Conservation (phyloP, 2,888 invertebrate genomes). For the Rapana venosa region DNA sequence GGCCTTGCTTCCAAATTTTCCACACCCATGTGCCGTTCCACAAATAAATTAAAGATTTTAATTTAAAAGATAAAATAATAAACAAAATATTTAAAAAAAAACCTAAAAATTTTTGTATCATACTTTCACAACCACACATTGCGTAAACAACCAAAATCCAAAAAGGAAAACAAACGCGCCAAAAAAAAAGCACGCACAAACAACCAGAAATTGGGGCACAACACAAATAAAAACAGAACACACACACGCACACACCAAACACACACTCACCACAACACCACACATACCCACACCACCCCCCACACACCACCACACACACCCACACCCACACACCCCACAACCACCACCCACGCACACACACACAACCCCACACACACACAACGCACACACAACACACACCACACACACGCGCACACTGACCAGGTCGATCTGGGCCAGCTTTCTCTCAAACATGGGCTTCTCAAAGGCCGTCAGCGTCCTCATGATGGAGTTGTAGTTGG, state of each 20-base stretch:
- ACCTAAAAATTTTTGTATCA: no score
- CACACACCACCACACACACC: not conserved
- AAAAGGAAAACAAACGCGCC: no score
- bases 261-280: not conserved
- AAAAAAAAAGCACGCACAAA: no score
- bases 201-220: no score
- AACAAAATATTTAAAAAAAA: not conserved
- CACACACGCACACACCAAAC: no score
- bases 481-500: constrained; percentile 77
- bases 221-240: not conserved
- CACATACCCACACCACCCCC: not conserved
- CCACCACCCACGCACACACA: no score
- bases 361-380: no score
- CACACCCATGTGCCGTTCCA: no score
- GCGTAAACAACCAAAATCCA: no score
- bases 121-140: not conserved
- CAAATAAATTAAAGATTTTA: not conserved
- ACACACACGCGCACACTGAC: constrained; percentile 58
- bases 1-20: no score
- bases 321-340: not conserved
- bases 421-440: constrained; percentile 75
- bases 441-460: constrained; percentile 76
- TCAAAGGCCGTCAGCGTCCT: constrained; percentile 75
- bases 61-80: not conserved
- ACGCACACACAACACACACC: not conserved